phyloP scores from a whole-genome alignment of 2,113 vertebrate species.

The Amblyopsis rosae region DNA sequence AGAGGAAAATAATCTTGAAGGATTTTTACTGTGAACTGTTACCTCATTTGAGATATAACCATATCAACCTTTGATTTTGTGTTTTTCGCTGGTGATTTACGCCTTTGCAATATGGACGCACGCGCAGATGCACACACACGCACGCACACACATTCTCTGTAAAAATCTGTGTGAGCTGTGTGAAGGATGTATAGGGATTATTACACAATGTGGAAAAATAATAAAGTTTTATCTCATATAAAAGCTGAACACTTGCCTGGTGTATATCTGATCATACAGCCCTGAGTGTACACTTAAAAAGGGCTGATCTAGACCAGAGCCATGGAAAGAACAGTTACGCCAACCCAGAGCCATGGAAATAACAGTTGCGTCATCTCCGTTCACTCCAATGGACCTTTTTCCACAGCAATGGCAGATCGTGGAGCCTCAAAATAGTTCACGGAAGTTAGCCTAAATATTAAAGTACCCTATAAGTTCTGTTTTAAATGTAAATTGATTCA shows the following conservation, averaged over 20 bases:
- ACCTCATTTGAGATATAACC: slow-evolving; percentile 86
- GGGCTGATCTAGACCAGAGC: no score
- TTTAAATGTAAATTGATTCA: no score
- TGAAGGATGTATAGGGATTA: slow-evolving; percentile 90
- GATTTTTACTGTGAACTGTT: slow-evolving; percentile 99
- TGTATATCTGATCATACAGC: slow-evolving; percentile 56
- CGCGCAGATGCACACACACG: slow-evolving; percentile 19
- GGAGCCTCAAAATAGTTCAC: no score
- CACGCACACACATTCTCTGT: slow-evolving; percentile 83
- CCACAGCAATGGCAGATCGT: no score
- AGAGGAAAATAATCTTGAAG: slow-evolving; percentile 89
- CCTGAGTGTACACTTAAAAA: not conserved
- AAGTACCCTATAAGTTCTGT: no score
- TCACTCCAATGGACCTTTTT: no score
- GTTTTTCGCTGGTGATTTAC: slow-evolving; percentile 73
- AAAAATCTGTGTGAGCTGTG: slow-evolving; percentile 82
- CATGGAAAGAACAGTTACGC: no score
- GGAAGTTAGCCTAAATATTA: no score
- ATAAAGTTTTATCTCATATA: slow-evolving; percentile 92
- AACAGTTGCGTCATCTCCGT: no score
- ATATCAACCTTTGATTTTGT: slow-evolving; percentile 78
- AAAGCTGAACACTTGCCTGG: slow-evolving; percentile 79
- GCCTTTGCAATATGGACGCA: slow-evolving; percentile 64
- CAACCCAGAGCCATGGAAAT: no score
- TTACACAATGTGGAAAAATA: slow-evolving; percentile 85